These are phyloP conservation scores for Callyntrura guangdongensis DNA, from an alignment of 2,888 invertebrate species.

Conservation along the genomic window DNA sequence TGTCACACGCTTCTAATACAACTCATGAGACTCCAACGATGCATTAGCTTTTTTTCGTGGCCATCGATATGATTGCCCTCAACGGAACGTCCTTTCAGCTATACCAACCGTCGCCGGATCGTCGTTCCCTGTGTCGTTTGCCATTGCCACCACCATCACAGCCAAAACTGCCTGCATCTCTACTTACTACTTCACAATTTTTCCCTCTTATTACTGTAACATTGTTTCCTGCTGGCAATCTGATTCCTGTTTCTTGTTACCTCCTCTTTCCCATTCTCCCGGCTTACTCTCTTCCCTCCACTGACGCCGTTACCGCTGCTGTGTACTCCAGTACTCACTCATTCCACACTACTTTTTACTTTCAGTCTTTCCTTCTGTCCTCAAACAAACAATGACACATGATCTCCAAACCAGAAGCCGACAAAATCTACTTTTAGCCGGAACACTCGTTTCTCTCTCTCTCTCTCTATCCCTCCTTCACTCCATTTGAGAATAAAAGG, in stretches of 20 bases:
- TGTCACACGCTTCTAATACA: constrained; percentile 78
- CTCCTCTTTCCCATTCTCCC: constrained; percentile 6
- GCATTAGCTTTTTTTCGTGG: constrained; percentile 79
- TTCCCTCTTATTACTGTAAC: constrained; percentile 58
- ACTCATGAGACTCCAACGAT: constrained; percentile 77
- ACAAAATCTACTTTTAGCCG: constrained; percentile 70
- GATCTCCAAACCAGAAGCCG: constrained; percentile 73
- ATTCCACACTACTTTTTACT: constrained; percentile 14
- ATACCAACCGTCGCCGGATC: constrained; percentile 41
- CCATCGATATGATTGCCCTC: constrained; percentile 81
- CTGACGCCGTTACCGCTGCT: neutral
- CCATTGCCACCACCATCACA: neutral
- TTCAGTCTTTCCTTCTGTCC: constrained; percentile 59
- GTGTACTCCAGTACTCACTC: constrained; percentile 11
- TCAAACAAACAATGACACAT: constrained; percentile 76
- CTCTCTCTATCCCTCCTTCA: too few species aligned
- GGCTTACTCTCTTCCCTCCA: neutral
- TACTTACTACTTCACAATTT: constrained; percentile 38
- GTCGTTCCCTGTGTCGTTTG: constrained; percentile 35
- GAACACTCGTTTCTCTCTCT: constrained; percentile 28
- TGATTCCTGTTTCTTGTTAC: constrained; percentile 69
- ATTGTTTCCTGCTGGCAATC: constrained; percentile 78
- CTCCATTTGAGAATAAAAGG: constrained; percentile 2
- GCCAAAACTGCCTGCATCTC: neutral
- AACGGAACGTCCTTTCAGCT: constrained; percentile 77